Percentiles rank a stretch among this genome's conserved stretches.
Conservation (phyloP, 2,888 invertebrate species). For the Clitarchus hookeri region DNA sequence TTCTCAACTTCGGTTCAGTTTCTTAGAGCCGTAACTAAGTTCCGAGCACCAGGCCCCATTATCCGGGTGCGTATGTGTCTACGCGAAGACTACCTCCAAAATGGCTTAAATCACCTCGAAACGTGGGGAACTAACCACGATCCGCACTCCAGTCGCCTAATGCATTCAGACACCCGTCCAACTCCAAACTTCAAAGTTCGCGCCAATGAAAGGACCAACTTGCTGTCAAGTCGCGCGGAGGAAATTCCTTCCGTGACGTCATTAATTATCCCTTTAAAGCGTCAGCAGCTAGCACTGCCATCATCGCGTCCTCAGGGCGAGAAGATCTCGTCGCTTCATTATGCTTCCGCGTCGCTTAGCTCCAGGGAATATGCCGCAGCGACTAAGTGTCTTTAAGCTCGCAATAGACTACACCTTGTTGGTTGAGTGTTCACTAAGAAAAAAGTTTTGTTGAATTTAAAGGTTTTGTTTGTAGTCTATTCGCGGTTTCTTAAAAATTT, state of each 20-base stretch:
- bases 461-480: too few relatives aligned
- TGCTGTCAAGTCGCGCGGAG: not conserved
- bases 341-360: not conserved
- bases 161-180: constrained; percentile 14
- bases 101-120: not conserved
- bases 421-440: not conserved
- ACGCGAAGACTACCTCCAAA: not conserved
- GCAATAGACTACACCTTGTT: not conserved
- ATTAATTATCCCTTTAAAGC: constrained; percentile 1
- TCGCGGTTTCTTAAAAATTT: too few relatives aligned
- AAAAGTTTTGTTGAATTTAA: too few relatives aligned
- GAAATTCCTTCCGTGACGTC: not conserved
- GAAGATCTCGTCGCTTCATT: not conserved
- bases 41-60: too few relatives aligned
- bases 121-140: not conserved
- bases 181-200: not conserved
- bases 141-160: not conserved
- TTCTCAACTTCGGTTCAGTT: too few relatives aligned
- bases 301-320: not conserved
- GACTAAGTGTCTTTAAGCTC: not conserved
- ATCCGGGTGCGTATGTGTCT: too few relatives aligned
- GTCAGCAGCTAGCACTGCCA: not conserved
- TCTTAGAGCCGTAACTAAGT: too few relatives aligned
- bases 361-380: not conserved
- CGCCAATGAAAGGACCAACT: not conserved